A percentile compares a stretch with the other conserved stretches of the same genome.
These are phyloP conservation scores for Siniperca undulata DNA, from an alignment of 2,797 vertebrate species.

Conservation along the genomic window DNA sequence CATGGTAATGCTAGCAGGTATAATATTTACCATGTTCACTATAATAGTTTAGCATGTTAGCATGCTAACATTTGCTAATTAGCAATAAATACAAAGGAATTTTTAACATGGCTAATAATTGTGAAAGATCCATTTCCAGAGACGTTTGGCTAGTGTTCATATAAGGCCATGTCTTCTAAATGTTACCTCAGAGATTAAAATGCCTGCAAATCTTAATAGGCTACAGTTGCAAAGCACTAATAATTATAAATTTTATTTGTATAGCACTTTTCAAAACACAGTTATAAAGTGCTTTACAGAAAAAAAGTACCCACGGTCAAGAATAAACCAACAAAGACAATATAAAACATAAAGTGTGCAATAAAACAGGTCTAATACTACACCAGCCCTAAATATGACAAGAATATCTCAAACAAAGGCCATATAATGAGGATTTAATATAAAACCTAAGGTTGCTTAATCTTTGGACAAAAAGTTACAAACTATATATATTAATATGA, in stretches of 20 bases:
- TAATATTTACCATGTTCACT: neutral
- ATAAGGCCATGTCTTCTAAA: neutral
- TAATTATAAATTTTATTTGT: too few relatives aligned
- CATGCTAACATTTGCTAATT: neutral
- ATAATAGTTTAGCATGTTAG: neutral
- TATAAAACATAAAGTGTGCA: too few relatives aligned
- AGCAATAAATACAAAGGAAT: neutral
- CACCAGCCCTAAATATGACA: neutral
- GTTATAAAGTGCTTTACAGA: too few relatives aligned
- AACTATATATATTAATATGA: neutral
- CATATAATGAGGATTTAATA: conserved; percentile 2
- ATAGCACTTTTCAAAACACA: too few relatives aligned
- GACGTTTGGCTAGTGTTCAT: neutral
- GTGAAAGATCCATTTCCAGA: neutral
- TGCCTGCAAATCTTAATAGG: neutral
- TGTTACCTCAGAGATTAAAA: neutral
- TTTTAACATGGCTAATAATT: neutral
- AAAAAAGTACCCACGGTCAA: too few relatives aligned
- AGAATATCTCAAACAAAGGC: neutral
- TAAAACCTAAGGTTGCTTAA: neutral
- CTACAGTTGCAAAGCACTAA: conserved; percentile 2
- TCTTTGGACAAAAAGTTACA: neutral
- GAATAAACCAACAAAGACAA: too few relatives aligned
- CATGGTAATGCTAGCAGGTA: neutral
- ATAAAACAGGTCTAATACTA: too few relatives aligned